Evolutionary conservation across 1,140 invertebrate genomes (phyloP).

Genomic region (Alviniconcha marisindica): DNA sequence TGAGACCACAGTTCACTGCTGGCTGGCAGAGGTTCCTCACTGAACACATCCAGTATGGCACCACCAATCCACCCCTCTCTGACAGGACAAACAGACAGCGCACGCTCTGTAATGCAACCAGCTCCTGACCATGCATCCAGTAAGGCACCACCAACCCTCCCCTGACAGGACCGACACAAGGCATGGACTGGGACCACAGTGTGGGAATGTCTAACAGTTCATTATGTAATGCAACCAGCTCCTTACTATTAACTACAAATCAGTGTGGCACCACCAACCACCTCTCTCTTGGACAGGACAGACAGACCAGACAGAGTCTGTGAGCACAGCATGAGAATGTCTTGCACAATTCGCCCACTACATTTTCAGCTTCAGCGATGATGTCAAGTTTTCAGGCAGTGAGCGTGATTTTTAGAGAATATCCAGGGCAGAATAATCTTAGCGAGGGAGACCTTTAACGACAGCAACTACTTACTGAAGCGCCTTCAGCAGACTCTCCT

Average conservation of each 20-base stretch:
- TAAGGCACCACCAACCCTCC: background rate
- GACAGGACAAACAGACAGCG: slow-evolving; percentile 14
- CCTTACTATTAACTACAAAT: background rate
- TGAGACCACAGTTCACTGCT: slow-evolving; percentile 78
- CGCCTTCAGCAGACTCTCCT: slow-evolving; percentile 78
- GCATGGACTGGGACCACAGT: too few species aligned
- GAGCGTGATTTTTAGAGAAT: too few species aligned
- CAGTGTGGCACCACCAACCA: background rate
- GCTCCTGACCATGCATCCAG: too few species aligned
- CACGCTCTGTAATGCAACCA: too few species aligned
- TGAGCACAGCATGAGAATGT: background rate
- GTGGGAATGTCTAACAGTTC: too few species aligned
- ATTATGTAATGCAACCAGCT: background rate
- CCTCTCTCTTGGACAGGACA: background rate
- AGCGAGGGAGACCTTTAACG: too few species aligned
- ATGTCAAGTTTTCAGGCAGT: too few species aligned
- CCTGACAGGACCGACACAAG: background rate
- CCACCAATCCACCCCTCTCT: slow-evolving; percentile 77
- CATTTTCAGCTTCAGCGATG: too few species aligned
- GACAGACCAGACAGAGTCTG: background rate
- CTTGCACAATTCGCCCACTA: too few species aligned
- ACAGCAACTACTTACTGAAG: slow-evolving; percentile 71
- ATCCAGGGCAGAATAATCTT: too few species aligned
- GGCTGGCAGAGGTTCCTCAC: slow-evolving; percentile 78
- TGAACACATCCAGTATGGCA: slow-evolving; percentile 81